Conservation (phyloP, 2,113 vertebrate species). For the Catharus fuscescens region DNA sequence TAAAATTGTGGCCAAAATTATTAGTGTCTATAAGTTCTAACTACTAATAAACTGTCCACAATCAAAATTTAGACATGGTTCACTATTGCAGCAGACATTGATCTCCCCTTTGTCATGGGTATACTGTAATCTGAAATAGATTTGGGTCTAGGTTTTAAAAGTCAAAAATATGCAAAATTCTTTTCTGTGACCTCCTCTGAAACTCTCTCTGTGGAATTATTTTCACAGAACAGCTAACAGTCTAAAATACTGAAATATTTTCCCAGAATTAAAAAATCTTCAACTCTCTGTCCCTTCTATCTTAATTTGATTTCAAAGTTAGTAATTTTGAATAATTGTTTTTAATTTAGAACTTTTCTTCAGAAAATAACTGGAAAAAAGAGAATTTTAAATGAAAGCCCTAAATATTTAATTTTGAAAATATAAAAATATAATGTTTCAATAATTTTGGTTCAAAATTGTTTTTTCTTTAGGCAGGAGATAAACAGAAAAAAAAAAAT, state of each 20-base stretch:
- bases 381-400: not conserved
- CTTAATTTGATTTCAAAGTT: not conserved
- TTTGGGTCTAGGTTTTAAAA: not conserved
- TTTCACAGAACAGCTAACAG: not conserved
- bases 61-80: not conserved
- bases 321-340: not conserved
- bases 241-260: not conserved
- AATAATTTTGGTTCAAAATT: not conserved
- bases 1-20: not conserved
- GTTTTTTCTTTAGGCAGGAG: not conserved
- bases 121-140: not conserved
- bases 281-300: not conserved
- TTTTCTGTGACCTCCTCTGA: not conserved
- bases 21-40: not conserved
- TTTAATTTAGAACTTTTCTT: not conserved
- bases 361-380: not conserved
- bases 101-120: not conserved
- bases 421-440: not conserved
- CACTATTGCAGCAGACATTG: not conserved
- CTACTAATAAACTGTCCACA: not conserved
- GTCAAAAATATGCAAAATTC: not conserved
- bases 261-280: not conserved
- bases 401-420: not conserved
- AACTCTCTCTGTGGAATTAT: not conserved
- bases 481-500: not conserved